phyloP scores from a whole-genome alignment of 64 coral and sea anemone species.

The Acropora yongei region DNA sequence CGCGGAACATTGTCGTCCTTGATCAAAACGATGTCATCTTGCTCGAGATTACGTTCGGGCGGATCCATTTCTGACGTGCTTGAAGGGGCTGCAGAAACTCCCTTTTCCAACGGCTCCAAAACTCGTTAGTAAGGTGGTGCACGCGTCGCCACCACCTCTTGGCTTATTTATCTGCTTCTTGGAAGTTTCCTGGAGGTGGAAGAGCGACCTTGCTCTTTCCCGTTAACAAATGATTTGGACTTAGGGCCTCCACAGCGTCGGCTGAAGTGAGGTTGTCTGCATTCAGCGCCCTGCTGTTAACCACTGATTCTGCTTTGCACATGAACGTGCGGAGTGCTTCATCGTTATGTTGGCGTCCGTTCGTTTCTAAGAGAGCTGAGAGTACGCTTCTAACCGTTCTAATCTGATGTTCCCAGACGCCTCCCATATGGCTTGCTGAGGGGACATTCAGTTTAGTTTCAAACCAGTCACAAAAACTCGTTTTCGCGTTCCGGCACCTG shows the following conservation, averaged over 20 bases:
- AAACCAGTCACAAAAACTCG: not conserved
- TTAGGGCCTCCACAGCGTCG: not conserved
- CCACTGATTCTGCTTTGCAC: not conserved
- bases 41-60: not conserved
- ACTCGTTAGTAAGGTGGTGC: not conserved
- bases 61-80: not conserved
- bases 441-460: not conserved
- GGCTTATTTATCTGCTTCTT: not conserved
- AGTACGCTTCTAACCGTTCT: not conserved
- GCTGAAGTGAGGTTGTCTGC: not conserved
- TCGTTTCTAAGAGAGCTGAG: not conserved
- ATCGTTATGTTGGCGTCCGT: not conserved
- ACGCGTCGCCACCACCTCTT: not conserved
- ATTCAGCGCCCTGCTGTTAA: not conserved
- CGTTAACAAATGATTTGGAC: not conserved
- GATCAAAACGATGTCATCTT: not conserved
- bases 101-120: not conserved
- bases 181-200: not conserved
- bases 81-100: not conserved
- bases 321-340: not conserved
- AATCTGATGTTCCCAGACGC: not conserved
- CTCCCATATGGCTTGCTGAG: not conserved
- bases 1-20: not conserved
- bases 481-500: too few relatives aligned
- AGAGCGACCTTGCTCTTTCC: not conserved